Base-by-base conservation (phyloP, 2,888 invertebrate species). In the Spilosoma lubricipeda region DNA sequence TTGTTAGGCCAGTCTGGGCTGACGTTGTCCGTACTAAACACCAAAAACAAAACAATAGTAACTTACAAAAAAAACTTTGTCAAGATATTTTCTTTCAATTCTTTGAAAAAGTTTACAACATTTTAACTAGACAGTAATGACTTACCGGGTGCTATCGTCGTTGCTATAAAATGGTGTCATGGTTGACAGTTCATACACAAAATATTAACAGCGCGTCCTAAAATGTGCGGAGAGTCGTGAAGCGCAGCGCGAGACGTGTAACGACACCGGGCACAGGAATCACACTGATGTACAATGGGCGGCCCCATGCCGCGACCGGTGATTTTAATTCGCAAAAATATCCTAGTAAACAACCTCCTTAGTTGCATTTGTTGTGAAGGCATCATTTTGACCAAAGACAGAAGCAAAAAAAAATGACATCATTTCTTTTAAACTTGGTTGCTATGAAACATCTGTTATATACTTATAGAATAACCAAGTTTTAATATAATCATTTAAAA, bases 251-350 rank as follows among this genome's bases (percentile, higher is more conserved):
- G 75, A 74, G 69, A 80, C 87, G 85, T 83, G 82, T 80, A 72
- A 36, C 80, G 70, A 70, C 79, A 67, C 33, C 82, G 86, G 77
- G 74, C 73, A 75, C 75, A n/a, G 64, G 72, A 78, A 72, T 76
- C 79, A 80, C 81, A 87, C 87, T 87, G 84, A 75, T 78, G 77
- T 70, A 77, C 71, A 67, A 66, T 67, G 67, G 52, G 66, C 72
- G 65, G 69, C 67, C 56, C 36, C 74, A 68, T 65, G 71, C 42
- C 64, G 65, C 65, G 66, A 65, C 67, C 48, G 30, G 45, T 67
- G 67, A 27, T 66, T 67, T 69, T 42, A 45, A 67, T 48, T 72
- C 64, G 67, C 66, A 33, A 48, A 66, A 59, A 70, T 71, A 72
- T 75, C 56, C 36, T 36, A 70, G 30, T 75, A 75, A 77, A 76